These are phyloP conservation scores for Sterna hirundo DNA, from an alignment of 2,113 vertebrate species.

Conservation along the genomic window DNA sequence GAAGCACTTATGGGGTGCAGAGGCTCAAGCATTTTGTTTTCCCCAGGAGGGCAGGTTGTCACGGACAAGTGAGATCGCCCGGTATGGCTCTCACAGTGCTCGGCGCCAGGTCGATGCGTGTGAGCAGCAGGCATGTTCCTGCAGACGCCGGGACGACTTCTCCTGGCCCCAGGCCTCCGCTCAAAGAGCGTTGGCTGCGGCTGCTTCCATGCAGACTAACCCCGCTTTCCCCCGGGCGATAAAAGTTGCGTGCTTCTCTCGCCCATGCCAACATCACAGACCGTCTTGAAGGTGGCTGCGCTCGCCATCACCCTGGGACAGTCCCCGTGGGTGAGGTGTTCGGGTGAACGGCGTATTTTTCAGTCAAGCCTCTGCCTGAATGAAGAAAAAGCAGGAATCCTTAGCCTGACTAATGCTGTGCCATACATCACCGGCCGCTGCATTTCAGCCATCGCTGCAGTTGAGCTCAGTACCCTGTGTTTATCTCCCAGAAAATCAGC, in stretches of 20 bases:
- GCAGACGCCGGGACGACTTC: rapidly evolving
- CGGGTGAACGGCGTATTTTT: rapidly evolving
- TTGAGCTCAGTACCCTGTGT: neutral
- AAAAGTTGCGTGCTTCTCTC: rapidly evolving
- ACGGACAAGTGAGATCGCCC: neutral
- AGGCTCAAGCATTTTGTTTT: neutral
- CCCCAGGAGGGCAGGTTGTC: neutral
- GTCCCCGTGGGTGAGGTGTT: neutral
- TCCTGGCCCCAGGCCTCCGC: neutral
- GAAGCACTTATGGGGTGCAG: rapidly evolving
- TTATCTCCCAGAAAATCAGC: neutral
- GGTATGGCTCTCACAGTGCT: rapidly evolving
- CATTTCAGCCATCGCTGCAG: neutral
- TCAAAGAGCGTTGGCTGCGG: rapidly evolving
- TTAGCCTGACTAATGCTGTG: neutral
- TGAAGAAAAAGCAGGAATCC: neutral
- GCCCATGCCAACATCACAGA: neutral
- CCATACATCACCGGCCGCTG: neutral
- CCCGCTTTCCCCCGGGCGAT: rapidly evolving
- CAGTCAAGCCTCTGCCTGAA: neutral
- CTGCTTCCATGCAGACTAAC: neutral
- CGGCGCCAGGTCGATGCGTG: rapidly evolving
- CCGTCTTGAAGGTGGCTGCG: neutral
- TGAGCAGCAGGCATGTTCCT: neutral
- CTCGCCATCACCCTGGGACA: neutral